Evolutionary conservation across 2,113 vertebrate genomes (phyloP).

Genomic region (Eolophus roseicapilla): DNA sequence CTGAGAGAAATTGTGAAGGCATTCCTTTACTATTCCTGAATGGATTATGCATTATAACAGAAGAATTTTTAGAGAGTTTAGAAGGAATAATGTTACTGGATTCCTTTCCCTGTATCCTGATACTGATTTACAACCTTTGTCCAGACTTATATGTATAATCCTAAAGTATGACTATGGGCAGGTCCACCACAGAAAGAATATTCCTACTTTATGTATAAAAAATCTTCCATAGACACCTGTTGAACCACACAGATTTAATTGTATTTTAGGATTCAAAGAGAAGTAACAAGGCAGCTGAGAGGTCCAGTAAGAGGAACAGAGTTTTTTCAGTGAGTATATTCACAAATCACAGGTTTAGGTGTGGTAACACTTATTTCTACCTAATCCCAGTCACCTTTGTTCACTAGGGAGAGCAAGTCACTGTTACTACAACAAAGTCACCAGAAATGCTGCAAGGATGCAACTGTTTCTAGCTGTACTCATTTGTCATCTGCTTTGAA

Average conservation of each 20-base stretch:
- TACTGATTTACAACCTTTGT: neutral
- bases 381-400: neutral
- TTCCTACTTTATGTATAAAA: neutral
- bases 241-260: neutral
- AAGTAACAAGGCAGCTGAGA: neutral
- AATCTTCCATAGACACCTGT: neutral
- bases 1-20: neutral
- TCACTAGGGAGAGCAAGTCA: neutral
- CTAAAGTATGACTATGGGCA: accelerated
- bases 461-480: neutral
- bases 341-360: neutral
- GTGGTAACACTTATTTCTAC: neutral
- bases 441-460: neutral
- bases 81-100: neutral
- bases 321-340: neutral
- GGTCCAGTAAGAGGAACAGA: neutral
- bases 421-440: neutral
- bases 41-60: neutral
- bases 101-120: neutral
- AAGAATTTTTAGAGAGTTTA: neutral
- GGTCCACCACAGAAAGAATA: neutral
- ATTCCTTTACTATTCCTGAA: neutral
- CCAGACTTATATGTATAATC: neutral
- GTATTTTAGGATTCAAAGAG: neutral
- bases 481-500: neutral